These are phyloP conservation scores for Molossus molossus DNA, from an alignment of 2,797 vertebrate species.

Conservation along the genomic window DNA sequence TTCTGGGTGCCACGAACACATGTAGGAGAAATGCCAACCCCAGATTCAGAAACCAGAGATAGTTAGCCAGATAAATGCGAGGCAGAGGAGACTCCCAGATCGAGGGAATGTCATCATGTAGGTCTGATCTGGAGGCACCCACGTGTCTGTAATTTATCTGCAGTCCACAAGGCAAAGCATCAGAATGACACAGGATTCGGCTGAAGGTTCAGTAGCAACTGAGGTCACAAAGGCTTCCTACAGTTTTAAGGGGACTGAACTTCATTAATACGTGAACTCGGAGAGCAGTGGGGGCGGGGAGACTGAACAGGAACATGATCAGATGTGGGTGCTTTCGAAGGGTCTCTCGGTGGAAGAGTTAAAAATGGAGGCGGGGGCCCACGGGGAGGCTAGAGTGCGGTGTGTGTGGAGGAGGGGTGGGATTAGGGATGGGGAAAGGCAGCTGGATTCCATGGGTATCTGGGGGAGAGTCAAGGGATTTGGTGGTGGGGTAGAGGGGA, in stretches of 20 bases:
- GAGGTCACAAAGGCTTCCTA: neutral
- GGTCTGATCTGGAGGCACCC: neutral
- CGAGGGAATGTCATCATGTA: neutral
- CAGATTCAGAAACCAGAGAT: constrained; percentile 7
- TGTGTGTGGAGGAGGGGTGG: neutral
- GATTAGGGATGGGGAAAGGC: neutral
- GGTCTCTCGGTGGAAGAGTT: neutral
- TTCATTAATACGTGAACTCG: neutral
- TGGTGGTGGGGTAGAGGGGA: neutral
- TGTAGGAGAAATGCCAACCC: neutral
- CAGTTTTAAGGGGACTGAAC: neutral
- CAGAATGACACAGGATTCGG: constrained; percentile 9
- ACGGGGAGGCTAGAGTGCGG: rapidly evolving
- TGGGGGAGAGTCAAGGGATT: neutral
- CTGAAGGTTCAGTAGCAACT: neutral
- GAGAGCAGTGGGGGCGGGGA: neutral
- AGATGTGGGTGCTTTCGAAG: neutral
- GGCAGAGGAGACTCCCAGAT: neutral
- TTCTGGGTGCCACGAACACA: neutral
- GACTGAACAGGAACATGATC: neutral
- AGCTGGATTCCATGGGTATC: neutral
- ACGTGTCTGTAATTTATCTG: neutral
- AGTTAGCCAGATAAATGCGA: neutral
- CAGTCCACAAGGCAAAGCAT: neutral
- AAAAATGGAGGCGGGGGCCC: neutral